phyloP scores from a whole-genome alignment of 2,113 vertebrate genomes.

The Muntiacus muntjak region DNA sequence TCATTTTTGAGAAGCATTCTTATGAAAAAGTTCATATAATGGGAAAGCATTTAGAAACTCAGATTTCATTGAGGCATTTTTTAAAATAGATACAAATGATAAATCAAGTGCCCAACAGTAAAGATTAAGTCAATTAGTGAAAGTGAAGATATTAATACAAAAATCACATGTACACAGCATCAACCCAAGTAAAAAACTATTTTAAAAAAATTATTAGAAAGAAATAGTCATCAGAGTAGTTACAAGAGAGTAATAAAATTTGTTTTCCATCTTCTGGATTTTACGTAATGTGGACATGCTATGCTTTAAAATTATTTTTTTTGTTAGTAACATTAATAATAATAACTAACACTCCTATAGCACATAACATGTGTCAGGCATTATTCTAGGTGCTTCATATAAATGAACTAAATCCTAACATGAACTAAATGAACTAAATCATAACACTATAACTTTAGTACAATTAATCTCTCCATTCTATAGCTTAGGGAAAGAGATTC shows the following conservation, averaged over 20 bases:
- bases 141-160: background rate
- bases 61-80: background rate
- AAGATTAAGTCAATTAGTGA: background rate
- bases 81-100: background rate
- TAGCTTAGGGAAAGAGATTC: background rate
- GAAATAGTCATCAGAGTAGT: background rate
- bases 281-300: background rate
- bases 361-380: background rate
- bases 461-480: background rate
- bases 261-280: background rate
- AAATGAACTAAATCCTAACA: background rate
- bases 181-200: background rate
- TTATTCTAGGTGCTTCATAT: background rate
- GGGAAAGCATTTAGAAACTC: background rate
- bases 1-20: background rate
- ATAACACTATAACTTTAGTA: background rate
- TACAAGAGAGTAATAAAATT: background rate
- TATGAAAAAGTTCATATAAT: background rate
- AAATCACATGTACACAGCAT: constrained; percentile 1
- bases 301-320: background rate
- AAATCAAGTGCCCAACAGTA: background rate
- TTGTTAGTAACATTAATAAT: background rate
- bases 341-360: background rate
- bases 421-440: background rate
- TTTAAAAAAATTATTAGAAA: background rate